Evolutionary conservation across 2,113 vertebrate genomes (phyloP), one percentile per base, ranked within the genome.

Genomic region (Sinocyclocheilus maitianheensis): DNA sequence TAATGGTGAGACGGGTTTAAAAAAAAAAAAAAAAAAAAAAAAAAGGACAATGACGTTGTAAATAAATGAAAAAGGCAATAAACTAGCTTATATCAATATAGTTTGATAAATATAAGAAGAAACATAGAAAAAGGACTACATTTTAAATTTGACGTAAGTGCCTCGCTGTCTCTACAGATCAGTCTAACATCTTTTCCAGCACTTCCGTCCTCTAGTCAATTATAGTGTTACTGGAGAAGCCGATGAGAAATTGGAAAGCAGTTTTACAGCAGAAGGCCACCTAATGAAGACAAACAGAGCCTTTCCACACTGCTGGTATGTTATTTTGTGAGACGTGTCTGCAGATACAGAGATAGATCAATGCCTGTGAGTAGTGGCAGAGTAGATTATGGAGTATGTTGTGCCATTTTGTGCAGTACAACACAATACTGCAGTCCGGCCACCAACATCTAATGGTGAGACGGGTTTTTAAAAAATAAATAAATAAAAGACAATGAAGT

Each of bases 401-500:
- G 84, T 91, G 97, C 95, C 63, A 92, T 94, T 89, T 90, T 95
- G 91, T 96, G 91, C 18, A 97, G 91, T 63, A 97, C 93, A 83
- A 96, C 96, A 77, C 94, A 97, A 90, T 96, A 97, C 91, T 97
- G 96, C 87, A 97, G 93, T 72, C 95, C 94, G 4, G 95, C 95
- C 95, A 96, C 95, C 78, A 97, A 90, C 96, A 97, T 97, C 91
- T 97, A 97, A 90, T 77, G 96, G 96, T n/a, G 95, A 96, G 95
- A 14, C 95, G 96, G 94, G 95, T 90, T 96, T 97, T 55, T 10
- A 65, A 24, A 65, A 24, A 84, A 82, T 10, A 84, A 3, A 16
- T 16, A 3, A 13, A 51, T n/a, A 69, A 86, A 34, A n/a, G 22
- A 6, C 53, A 24, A 63, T 30, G 30, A 2, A 3, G 6, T 18